phyloP scores from a whole-genome alignment of 2,113 vertebrate species.

The human (Homo sapiens) region DNA sequence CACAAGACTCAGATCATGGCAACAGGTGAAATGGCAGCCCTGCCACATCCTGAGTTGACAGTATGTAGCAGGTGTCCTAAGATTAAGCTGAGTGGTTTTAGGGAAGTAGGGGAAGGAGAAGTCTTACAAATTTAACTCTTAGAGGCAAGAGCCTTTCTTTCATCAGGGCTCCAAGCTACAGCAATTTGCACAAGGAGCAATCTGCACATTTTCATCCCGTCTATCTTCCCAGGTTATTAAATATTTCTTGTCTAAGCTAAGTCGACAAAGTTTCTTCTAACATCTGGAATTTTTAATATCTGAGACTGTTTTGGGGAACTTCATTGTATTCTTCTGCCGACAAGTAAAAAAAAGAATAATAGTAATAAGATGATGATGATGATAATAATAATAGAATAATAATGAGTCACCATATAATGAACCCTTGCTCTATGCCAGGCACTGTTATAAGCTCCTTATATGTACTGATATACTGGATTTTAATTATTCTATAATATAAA shows the following conservation, averaged over 20 bases:
- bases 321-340: constrained; percentile 61
- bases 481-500: background rate
- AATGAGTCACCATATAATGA: constrained; percentile 52
- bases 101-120: background rate
- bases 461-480: background rate
- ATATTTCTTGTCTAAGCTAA: constrained; percentile 61
- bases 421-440: background rate
- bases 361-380: background rate
- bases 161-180: constrained; percentile 7
- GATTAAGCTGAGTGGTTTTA: background rate
- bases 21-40: background rate
- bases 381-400: constrained; percentile 32
- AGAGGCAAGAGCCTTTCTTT: background rate
- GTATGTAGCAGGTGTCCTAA: background rate
- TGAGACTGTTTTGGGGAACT: constrained; percentile 46
- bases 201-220: constrained; percentile 51
- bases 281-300: constrained; percentile 74
- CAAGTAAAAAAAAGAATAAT: constrained; percentile 58
- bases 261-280: constrained; percentile 15
- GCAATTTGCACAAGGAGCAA: background rate
- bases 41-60: background rate
- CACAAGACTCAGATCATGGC: background rate
- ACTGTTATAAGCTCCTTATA: background rate
- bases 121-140: background rate
- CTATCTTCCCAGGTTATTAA: constrained; percentile 34